Conservation (phyloP, 2,888 invertebrate species). For the Drosophila suboccidentalis region DNA sequence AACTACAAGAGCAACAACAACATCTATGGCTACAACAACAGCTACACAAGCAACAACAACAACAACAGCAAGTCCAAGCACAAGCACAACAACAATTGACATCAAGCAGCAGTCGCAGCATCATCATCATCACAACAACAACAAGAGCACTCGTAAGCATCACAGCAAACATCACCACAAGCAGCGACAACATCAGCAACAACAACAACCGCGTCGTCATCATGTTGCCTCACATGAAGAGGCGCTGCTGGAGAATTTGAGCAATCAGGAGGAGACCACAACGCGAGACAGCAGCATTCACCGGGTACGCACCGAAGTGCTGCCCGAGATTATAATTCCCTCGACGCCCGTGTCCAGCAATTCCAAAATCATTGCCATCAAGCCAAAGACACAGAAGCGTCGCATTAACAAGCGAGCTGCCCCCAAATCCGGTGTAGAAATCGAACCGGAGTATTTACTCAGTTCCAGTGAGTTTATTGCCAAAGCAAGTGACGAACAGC, state of each 20-base stretch:
- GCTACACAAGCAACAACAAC: too few species aligned
- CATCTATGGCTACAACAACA: too few species aligned
- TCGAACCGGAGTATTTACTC: constrained; percentile 84
- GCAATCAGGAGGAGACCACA: constrained; percentile 67
- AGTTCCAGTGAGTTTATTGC: constrained; percentile 70
- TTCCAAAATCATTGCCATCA: constrained; percentile 85
- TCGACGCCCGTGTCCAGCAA: constrained; percentile 84
- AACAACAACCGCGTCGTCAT: constrained; percentile 60
- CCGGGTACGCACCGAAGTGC: constrained; percentile 84
- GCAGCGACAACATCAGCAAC: constrained; percentile 42
- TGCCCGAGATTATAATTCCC: constrained; percentile 82
- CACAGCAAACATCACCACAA: constrained; percentile 32
- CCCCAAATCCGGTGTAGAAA: constrained; percentile 74
- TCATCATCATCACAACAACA: constrained; percentile 30
- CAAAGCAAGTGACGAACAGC: constrained; percentile 48
- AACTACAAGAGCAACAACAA: constrained; percentile 30
- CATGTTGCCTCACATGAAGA: constrained; percentile 61
- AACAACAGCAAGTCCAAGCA: constrained; percentile 23
- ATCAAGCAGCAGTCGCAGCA: constrained; percentile 26
- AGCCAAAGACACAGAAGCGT: constrained; percentile 79
- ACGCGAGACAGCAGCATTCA: constrained; percentile 85
- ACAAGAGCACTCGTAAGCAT: constrained; percentile 27
- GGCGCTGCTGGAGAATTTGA: constrained; percentile 53
- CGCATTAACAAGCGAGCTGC: constrained; percentile 70
- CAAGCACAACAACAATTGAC: constrained; percentile 27